Evolutionary conservation across 2,888 invertebrate species (phyloP), one percentile per base, ranked within the genome.

Genomic region (Drosophila robusta): DNA sequence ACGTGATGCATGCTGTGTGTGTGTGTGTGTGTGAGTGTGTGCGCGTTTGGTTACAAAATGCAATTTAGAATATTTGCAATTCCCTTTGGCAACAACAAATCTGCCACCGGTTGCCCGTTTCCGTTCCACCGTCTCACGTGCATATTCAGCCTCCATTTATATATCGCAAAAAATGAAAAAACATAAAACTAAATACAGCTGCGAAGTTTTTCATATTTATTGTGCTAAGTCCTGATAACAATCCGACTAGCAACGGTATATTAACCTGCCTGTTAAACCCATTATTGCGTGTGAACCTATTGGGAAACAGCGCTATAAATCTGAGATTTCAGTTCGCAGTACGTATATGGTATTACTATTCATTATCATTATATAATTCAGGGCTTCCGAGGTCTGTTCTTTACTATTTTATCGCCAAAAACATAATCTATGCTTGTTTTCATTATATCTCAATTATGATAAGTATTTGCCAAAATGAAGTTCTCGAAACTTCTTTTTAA

Each of bases 31-130:
- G 54, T 63, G n/a, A 45, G 49, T 62, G 62, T 56, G 47, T 54
- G 32, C n/a, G 52, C 58, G 78, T 75, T 79, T 77, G 77, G 75
- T 56, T 64, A 74, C 46, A 78, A 87, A 84, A 86, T 86, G 82
- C 84, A 84, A 87, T 87, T 84, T 87, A 80, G 87, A 87, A 87
- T 87, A 87, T 87, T 82, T 87, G 78, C 76, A 72, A 87, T 87
- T 87, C 86, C 69, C 84, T 87, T 87, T 88, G 87, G 80, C 66
- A 69, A 67, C 42, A 78, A 52, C 72, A 71, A 61, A 76, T 77
- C 71, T 76, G 61, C 62, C 65, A 63, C 63, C 72, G 64, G 56
- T 49, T 57, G 51, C 54, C 65, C 56, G 36, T 65, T 65, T 55
- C 58, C 62, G 57, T 42, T 60, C 51, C 22, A 41, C 36, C 55